A percentile compares a stretch with the other conserved stretches of the same genome.
phyloP scores from a whole-genome alignment of 1,140 invertebrate genomes.

The Charaxes varanes region DNA sequence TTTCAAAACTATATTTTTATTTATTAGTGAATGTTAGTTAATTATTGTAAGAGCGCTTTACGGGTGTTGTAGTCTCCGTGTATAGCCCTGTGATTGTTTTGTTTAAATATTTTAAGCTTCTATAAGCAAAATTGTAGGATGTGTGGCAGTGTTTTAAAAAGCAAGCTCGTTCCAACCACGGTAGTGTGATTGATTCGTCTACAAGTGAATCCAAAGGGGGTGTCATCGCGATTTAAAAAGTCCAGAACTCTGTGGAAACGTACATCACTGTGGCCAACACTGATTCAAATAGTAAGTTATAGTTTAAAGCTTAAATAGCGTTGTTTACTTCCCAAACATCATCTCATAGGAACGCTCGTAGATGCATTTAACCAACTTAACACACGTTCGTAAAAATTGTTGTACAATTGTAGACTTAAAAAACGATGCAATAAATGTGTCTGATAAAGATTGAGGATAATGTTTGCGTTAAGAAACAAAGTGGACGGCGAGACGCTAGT shows the following conservation, averaged over 20 bases:
- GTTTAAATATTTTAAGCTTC: conserved; percentile 61
- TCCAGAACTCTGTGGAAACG: conserved; percentile 56
- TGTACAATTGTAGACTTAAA: no score
- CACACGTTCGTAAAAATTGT: no score
- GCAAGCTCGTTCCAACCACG: conserved; percentile 35
- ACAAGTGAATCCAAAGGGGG: conserved; percentile 47
- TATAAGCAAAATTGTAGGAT: conserved; percentile 45
- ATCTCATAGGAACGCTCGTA: no score
- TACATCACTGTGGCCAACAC: conserved; percentile 63
- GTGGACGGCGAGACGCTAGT: conserved; percentile 27
- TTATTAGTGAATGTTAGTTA: conserved; percentile 73
- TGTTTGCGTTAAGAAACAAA: conserved; percentile 42
- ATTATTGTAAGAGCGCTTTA: conserved; percentile 65
- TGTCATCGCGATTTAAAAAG: conserved; percentile 51
- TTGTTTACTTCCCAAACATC: conserved; percentile 14
- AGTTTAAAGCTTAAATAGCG: conserved; percentile 10
- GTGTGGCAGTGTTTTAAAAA: conserved; percentile 56
- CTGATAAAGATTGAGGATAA: conserved; percentile 26
- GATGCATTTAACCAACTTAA: no score
- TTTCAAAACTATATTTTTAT: conserved; percentile 67
- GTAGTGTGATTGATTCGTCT: conserved; percentile 55
- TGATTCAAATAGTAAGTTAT: conserved; percentile 69
- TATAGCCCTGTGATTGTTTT: conserved; percentile 69
- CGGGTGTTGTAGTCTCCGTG: conserved; percentile 63
- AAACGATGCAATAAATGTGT: background rate